Conservation (phyloP, 2,113 vertebrate species). For the Neogobius melanostomus region DNA sequence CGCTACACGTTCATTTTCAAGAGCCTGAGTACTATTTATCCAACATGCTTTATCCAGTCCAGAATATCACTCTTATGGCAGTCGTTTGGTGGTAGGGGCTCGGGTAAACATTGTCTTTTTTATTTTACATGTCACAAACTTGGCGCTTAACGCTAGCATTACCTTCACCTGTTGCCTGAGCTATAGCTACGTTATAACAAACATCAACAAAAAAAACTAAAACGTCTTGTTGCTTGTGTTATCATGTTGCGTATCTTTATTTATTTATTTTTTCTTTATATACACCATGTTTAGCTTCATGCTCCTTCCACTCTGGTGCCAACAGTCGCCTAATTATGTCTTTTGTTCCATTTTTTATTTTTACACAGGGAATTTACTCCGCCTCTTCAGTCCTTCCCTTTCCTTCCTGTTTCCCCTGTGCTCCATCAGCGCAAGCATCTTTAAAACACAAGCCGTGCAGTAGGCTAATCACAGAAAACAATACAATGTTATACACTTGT, state of each 20-base stretch:
- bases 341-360: background rate
- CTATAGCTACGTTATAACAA: no score
- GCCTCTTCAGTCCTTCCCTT: slow-evolving; percentile 6
- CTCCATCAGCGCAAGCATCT: no score
- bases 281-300: background rate
- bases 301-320: background rate
- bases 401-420: slow-evolving; percentile 44
- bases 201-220: no score
- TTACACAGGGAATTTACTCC: slow-evolving; percentile 7
- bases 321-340: background rate
- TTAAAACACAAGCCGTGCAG: no score
- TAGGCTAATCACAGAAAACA: background rate
- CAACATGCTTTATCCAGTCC: background rate
- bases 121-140: no score
- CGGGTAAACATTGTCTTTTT: no score
- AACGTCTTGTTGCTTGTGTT: background rate
- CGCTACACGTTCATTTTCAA: no score
- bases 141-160: background rate
- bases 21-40: no score
- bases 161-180: background rate
- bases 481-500: background rate
- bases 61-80: no score
- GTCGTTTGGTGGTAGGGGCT: no score
- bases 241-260: background rate
- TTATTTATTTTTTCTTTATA: background rate